Base-by-base conservation (phyloP, 2,888 invertebrate genomes). In the Tachina fera region DNA sequence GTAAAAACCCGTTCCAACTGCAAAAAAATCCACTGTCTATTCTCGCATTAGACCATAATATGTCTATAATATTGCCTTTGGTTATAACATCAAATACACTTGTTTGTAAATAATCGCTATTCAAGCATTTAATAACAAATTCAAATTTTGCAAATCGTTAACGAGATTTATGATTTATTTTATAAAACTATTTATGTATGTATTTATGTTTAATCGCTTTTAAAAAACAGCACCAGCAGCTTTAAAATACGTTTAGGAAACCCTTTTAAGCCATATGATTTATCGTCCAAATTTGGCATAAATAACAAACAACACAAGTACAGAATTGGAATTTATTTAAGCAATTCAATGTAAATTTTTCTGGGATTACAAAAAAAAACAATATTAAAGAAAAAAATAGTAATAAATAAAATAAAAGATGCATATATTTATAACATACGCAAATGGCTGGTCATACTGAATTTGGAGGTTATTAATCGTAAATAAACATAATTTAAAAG, bases 131-230 rank as follows among this genome's bases (percentile, higher is more conserved):
- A 86, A 86, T 86, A 86, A 86, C 86, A 86, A 83, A 86, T 86
- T 83, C 83, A 79, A 60, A 83, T 86, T 83, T 83, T 86, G 86
- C 83, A 86, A 86, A 86, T 86, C 86, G 86, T 76, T 86, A 86
- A 86, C 86, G 86, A 86, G 86, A 86, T 86, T 86, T 86, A 86
- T 86, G 86, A 86, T 86, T 86, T 86, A 86, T 86, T 80, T 86
- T 63, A 83, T 79, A 83, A 60, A 75, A 75, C 80, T 75, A 75
- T 75, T 75, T 81, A 75, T 60, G 51, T 75, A 71, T 68, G 63
- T 65, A 75, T 77, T 60, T 70, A 39, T 76, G 53, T 77, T 72
- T 61, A 53, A 72, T 19, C 11, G 49, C 51, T 51, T 68, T 51
- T 61, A 22, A 6, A 6, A 49, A n/a, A n/a, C 11, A 60, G n/a